Base-by-base conservation (phyloP, 2,888 invertebrate genomes). In the Euplexia lucipara region DNA sequence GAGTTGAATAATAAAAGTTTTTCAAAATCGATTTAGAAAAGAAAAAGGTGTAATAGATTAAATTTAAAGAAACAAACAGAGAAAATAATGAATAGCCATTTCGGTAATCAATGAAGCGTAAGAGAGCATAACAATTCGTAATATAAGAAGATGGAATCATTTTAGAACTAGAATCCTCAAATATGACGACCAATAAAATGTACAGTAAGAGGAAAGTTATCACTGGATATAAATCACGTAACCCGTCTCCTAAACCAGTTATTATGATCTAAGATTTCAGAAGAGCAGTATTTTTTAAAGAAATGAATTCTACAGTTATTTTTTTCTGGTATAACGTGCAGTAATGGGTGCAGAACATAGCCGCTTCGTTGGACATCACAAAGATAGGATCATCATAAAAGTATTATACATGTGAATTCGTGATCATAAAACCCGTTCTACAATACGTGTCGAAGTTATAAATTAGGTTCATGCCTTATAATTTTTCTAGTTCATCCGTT, bases 291-390 rank as follows among this genome's bases (percentile, higher is more conserved):
- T 66, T 72, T 73, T 69, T 57, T 63, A 54, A 32, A 69, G 54
- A 59, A 71, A 75, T 70, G 34, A 59, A 56, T 66, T 76, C 73
- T 79, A 74, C 78, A 77, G 81, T 81, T 75, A 75, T 63, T 66
- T 78, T 75, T 69, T 68, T 65, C 59, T 47, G 60, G 71, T 71
- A 58, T 64, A 69, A 74, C 65, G 59, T 69, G 75, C 58, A 78
- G 75, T 78, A 85, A 86, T 84, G 86, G 76, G 82, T 85, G 87
- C 84, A 86, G 81, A 85, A 86, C 85, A 82, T 74, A 80, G 78
- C 72, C 75, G 86, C 78, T 81, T 75, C 61, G 81, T 70, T 79
- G 81, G 72, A 73, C 65, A 81, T 71, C 56, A 69, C 53, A 67
- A 69, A 81, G 73, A 76, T 77, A 5, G 2, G 2, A 75, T 68